phyloP scores from a whole-genome alignment of 2,797 vertebrate genomes.

The Oophaga sylvatica region DNA sequence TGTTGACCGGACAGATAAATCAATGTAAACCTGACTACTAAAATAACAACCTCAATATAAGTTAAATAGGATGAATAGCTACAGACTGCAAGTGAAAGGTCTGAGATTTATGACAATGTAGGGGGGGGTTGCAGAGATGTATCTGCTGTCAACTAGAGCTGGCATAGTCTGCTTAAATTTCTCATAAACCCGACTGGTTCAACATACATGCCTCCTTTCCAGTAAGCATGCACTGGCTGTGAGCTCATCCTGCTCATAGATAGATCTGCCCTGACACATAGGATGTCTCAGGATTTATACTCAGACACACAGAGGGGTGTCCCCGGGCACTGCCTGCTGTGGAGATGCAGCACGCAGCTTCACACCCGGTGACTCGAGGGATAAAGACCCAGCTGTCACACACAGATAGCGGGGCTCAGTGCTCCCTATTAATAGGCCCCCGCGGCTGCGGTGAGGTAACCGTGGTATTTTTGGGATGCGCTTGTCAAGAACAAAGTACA shows the following conservation, averaged over 20 bases:
- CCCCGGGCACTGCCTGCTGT: slow-evolving; percentile 31
- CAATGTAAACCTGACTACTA: not conserved
- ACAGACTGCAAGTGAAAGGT: not conserved
- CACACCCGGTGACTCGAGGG: slow-evolving; percentile 51
- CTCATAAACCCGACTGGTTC: slow-evolving; percentile 1
- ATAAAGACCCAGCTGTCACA: slow-evolving; percentile 61
- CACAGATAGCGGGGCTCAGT: slow-evolving; percentile 61
- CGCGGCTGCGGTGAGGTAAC: slow-evolving; percentile 57
- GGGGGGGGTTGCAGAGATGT: not conserved
- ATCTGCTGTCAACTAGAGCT: not conserved
- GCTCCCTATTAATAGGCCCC: slow-evolving; percentile 61
- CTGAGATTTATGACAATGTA: not conserved
- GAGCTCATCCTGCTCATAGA: slow-evolving; percentile 49
- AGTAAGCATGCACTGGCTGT: slow-evolving; percentile 29
- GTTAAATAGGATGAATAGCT: not conserved
- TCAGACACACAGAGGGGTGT: slow-evolving; percentile 52
- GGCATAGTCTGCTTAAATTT: slow-evolving; percentile 3
- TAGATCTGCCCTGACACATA: slow-evolving; percentile 56
- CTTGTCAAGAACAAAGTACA: slow-evolving; percentile 57
- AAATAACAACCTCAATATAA: not conserved
- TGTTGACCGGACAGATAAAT: not conserved
- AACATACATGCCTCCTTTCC: slow-evolving; percentile 4
- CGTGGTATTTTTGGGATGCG: slow-evolving; percentile 57
- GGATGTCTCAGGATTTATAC: slow-evolving; percentile 43
- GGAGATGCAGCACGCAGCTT: slow-evolving; percentile 16